Conservation (phyloP, 2,888 invertebrate species). For the Euphydryas editha region DNA sequence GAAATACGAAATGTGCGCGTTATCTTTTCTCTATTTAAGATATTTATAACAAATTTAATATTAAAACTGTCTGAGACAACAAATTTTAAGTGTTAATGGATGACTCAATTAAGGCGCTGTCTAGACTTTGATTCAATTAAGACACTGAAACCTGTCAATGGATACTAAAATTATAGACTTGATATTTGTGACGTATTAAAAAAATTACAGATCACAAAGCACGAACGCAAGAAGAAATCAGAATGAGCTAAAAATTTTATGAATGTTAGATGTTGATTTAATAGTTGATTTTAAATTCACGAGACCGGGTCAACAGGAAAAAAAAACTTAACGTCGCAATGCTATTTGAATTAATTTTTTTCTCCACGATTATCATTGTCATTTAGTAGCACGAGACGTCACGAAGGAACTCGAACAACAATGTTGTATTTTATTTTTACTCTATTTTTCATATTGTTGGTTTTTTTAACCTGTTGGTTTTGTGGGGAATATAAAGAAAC, state of each 20-base stretch:
- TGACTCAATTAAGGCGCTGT: background rate
- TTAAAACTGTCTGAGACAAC: background rate
- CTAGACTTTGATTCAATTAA: slow-evolving; percentile 12
- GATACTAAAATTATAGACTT: background rate
- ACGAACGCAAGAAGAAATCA: slow-evolving; percentile 24
- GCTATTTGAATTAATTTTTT: slow-evolving; percentile 35
- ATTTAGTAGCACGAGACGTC: slow-evolving; percentile 46
- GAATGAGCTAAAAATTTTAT: slow-evolving; percentile 18
- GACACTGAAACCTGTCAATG: background rate
- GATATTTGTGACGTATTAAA: background rate
- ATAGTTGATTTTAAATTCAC: slow-evolving; percentile 28
- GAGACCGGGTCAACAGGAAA: slow-evolving; percentile 33
- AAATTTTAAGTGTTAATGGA: background rate
- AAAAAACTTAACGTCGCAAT: slow-evolving; percentile 20
- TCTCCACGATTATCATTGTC: slow-evolving; percentile 20
- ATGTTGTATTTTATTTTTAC: slow-evolving; percentile 50
- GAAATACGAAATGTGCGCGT: background rate
- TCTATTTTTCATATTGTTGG: slow-evolving; percentile 48
- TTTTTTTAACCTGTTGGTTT: slow-evolving; percentile 78
- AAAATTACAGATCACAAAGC: slow-evolving; percentile 2
- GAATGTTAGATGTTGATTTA: too few relatives aligned
- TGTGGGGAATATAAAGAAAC: slow-evolving; percentile 73
- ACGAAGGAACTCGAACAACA: slow-evolving; percentile 48
- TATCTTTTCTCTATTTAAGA: background rate
- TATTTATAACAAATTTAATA: background rate